These are phyloP conservation scores for Microctonus hyperodae DNA, from an alignment of 2,888 invertebrate species.

Conservation along the genomic window DNA sequence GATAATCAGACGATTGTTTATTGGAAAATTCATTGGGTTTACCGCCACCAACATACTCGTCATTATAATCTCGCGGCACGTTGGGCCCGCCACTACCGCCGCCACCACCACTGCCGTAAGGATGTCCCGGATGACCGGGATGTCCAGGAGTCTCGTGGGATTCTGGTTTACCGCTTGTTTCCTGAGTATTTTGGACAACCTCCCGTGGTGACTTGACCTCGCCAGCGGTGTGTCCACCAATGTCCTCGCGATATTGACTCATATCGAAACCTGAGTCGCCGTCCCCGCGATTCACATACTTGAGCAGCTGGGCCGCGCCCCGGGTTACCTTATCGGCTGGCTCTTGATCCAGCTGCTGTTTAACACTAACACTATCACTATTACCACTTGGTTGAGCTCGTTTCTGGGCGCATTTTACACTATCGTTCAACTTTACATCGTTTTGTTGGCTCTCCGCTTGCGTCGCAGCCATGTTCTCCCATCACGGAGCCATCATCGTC, in stretches of 20 bases:
- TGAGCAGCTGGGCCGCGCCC: slow-evolving; percentile 66
- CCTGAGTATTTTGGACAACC: slow-evolving; percentile 52
- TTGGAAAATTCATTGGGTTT: slow-evolving; percentile 65
- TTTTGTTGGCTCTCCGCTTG: slow-evolving; percentile 84
- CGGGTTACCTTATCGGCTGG: slow-evolving; percentile 54
- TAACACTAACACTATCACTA: slow-evolving; percentile 60
- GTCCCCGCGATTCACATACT: slow-evolving; percentile 82
- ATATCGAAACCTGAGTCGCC: slow-evolving; percentile 68
- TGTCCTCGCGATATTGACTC: slow-evolving; percentile 78
- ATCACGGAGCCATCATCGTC: slow-evolving; percentile 57
- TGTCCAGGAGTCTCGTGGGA: slow-evolving; percentile 49
- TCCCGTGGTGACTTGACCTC: slow-evolving; percentile 59
- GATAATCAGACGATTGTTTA: slow-evolving; percentile 50
- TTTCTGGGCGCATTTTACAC: slow-evolving; percentile 66
- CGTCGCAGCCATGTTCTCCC: slow-evolving; percentile 81
- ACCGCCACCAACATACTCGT: slow-evolving; percentile 63
- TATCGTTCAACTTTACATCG: slow-evolving; percentile 66
- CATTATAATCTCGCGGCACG: slow-evolving; percentile 68
- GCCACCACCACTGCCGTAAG: too few species aligned
- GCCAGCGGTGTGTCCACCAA: slow-evolving; percentile 67
- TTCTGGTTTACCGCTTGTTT: slow-evolving; percentile 51
- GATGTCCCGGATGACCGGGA: slow-evolving; percentile 62
- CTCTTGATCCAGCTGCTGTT: slow-evolving; percentile 55
- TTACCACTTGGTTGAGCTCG: slow-evolving; percentile 63
- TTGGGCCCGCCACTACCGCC: slow-evolving; percentile 63